These are phyloP conservation scores for Sander lucioperca DNA, from an alignment of 2,113 vertebrate genomes.

Conservation along the genomic window DNA sequence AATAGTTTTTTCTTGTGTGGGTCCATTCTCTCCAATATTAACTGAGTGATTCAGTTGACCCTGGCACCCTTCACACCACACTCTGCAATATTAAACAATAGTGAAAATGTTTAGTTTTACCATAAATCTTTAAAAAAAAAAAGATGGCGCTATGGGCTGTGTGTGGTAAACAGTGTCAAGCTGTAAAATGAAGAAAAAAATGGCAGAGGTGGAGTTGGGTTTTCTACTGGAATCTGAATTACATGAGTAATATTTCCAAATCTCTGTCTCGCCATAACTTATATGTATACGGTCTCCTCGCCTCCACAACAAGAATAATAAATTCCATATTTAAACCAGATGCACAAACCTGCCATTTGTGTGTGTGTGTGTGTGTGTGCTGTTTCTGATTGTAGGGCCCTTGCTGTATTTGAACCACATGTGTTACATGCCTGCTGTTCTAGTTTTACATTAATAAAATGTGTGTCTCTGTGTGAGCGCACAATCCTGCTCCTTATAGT, in stretches of 20 bases:
- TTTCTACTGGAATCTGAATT: constrained; percentile 60
- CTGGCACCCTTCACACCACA: constrained; percentile 20
- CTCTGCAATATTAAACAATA: constrained; percentile 35
- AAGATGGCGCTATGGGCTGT: constrained; percentile 18
- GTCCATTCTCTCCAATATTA: neutral
- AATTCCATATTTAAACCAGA: constrained; percentile 58
- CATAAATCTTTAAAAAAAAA: constrained; percentile 17
- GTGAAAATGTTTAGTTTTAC: constrained; percentile 33
- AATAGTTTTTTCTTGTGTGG: neutral
- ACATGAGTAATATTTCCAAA: constrained; percentile 72
- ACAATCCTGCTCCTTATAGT: constrained; percentile 35
- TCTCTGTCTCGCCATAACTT: constrained; percentile 60
- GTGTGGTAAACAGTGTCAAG: constrained; percentile 52
- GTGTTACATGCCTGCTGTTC: constrained; percentile 69
- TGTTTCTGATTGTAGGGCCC: constrained; percentile 66
- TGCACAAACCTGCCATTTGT: constrained; percentile 53
- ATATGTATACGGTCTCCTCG: constrained; percentile 54
- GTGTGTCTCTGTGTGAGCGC: constrained; percentile 42
- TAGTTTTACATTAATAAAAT: constrained; percentile 67
- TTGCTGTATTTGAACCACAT: constrained; percentile 73
- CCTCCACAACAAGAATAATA: constrained; percentile 68
- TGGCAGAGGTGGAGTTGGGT: constrained; percentile 34
- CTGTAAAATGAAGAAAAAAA: constrained; percentile 39
- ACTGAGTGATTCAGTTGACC: constrained; percentile 41
- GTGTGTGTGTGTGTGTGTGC: constrained; percentile 27